phyloP scores from a whole-genome alignment of 92 coral and sea anemone species.

The Phenganax marumi region DNA sequence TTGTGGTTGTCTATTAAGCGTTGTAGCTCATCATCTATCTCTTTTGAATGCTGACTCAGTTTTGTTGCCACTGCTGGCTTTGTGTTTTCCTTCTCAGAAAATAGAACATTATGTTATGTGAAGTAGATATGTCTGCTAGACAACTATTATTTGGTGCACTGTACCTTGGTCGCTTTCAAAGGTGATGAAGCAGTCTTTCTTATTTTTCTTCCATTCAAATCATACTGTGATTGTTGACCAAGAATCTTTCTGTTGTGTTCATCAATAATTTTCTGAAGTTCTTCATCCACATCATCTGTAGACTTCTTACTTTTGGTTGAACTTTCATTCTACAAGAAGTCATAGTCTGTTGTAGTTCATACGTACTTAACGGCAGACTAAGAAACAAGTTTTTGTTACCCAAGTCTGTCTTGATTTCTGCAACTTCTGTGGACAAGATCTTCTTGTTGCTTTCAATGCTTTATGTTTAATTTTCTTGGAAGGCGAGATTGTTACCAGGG shows the following conservation, averaged over 20 bases:
- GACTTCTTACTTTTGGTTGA: background rate
- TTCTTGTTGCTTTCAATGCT: background rate
- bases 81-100: background rate
- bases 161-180: background rate
- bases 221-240: slow-evolving; percentile 23
- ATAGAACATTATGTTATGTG: background rate
- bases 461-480: background rate
- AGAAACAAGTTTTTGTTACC: background rate
- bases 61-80: background rate
- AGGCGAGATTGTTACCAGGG: background rate
- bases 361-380: background rate
- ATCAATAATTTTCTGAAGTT: background rate
- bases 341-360: background rate
- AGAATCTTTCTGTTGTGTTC: slow-evolving; percentile 11
- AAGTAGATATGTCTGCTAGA: background rate
- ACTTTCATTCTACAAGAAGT: slow-evolving; percentile 11
- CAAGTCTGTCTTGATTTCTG: background rate
- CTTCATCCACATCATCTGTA: slow-evolving; percentile 18
- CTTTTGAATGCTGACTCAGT: background rate
- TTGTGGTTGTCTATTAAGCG: background rate
- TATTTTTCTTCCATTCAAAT: slow-evolving; percentile 29
- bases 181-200: slow-evolving; percentile 15
- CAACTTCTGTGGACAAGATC: background rate
- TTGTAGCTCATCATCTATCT: background rate
- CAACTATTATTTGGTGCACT: background rate